Base-by-base conservation (phyloP, 2,797 vertebrate species). In the Xerus rutilus region DNA sequence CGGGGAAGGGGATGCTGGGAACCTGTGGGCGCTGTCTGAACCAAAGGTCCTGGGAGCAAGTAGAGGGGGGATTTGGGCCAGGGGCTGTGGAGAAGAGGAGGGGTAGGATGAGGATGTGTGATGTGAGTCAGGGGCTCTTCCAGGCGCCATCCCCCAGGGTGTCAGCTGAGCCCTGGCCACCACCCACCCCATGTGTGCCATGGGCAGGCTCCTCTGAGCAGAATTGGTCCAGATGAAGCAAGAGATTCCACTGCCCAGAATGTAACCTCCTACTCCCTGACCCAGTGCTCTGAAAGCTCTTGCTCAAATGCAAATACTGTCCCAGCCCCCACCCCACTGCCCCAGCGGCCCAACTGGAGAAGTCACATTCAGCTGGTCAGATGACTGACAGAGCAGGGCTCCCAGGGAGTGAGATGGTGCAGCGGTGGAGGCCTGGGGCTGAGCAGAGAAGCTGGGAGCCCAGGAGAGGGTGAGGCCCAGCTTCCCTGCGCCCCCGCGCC, bases 31-130 rank as follows among this genome's bases (percentile, higher is more conserved):
- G 32, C 20, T 3, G 4, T n/a, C 39, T 10, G 78, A 84, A 65
- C 7, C 11, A 3, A 52, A 35, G 3, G 18, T 39, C 13, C 2
- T 17, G 45, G 9, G 15, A 72, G 39, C 28, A 35, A 52, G 21
- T 3, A 11, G 25, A 10, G 9, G 3, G 17, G 7, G 39, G 7
- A 0, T 5, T 7, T 4, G 23, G 43, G 17, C 64, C 32, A 43
- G 59, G 54, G 21, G 17, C 35, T 11, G 1, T 1, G 43, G 62
- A 32, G 25, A 13, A 47, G n/a, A 9, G 21, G 6, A n/a, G 1
- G 12, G 9, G 32, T 14, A 7, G 3, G 45, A 39, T 8, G 2
- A 39, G 18, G 35, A 43, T 7, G 5, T 13, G n/a, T 25, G 32
- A 2, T 5, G 35, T 20, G 15, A 9, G 54, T 78, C 30, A 23